Conservation (phyloP, 2,797 vertebrate species). For the Hozukius guyotensis region DNA sequence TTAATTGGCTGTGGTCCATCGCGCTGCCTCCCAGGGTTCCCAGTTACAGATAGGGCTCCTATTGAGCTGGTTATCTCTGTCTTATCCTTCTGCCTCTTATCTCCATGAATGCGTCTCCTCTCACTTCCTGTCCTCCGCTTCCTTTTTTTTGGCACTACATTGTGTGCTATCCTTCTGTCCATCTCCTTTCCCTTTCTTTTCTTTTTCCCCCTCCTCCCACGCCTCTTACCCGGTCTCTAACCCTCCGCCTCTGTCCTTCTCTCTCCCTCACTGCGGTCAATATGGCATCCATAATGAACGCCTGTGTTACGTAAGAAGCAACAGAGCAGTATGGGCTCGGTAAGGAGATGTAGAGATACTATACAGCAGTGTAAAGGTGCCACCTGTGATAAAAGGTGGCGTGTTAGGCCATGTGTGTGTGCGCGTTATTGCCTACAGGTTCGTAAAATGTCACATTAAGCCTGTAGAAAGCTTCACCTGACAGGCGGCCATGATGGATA, state of each 20-base stretch:
- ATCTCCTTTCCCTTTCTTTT: conserved; percentile 2
- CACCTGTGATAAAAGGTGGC: conserved; percentile 31
- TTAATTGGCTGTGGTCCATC: conserved; percentile 55
- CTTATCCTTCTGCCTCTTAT: conserved; percentile 31
- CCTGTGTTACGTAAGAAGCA: conserved; percentile 55
- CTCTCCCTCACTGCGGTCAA: conserved; percentile 53
- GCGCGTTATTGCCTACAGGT: background rate
- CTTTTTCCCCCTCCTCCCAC: background rate
- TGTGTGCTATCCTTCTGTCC: conserved; percentile 2
- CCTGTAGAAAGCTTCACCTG: conserved; percentile 23
- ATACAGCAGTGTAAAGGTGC: background rate
- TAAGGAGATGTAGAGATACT: conserved; percentile 33
- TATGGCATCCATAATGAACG: conserved; percentile 70
- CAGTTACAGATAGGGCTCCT: conserved; percentile 40
- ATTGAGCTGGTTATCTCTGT: conserved; percentile 11
- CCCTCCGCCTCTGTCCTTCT: conserved; percentile 3
- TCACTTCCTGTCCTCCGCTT: background rate
- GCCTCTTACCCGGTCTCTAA: background rate
- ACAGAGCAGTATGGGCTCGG: conserved; percentile 12
- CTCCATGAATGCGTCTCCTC: conserved; percentile 8
- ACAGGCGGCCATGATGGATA: conserved; percentile 34
- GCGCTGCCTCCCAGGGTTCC: conserved; percentile 40
- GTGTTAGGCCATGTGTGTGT: conserved; percentile 5
- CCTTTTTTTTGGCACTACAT: conserved; percentile 17
- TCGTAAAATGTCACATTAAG: conserved; percentile 40